Evolutionary conservation across 1,140 invertebrate species (phyloP).

Genomic region (Pogonomyrmex californicus): DNA sequence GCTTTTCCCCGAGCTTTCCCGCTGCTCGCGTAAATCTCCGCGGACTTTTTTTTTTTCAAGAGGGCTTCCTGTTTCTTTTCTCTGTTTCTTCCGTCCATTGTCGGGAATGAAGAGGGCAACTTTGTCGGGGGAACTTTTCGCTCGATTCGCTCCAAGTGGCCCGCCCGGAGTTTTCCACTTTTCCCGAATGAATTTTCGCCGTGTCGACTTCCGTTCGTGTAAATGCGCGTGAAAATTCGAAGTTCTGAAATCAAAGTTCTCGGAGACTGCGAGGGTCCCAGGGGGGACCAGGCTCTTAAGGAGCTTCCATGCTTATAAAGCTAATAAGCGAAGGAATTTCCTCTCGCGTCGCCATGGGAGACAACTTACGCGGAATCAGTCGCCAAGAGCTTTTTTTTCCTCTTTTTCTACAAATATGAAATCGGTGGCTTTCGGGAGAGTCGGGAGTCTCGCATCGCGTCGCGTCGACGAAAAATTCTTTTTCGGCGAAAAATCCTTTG

Average conservation of each 20-base stretch:
- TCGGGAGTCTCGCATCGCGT: background rate
- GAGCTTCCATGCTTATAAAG: background rate
- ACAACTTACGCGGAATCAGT: background rate
- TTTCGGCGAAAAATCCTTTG: too few species aligned
- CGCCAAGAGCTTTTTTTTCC: background rate
- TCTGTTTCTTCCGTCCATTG: conserved; percentile 46
- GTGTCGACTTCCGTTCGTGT: conserved; percentile 6
- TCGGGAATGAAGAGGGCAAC: conserved; percentile 26
- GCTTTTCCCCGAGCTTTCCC: conserved; percentile 18
- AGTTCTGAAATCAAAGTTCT: conserved; percentile 37
- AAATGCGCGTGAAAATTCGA: conserved; percentile 60
- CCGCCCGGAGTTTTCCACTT: conserved; percentile 24
- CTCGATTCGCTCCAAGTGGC: conserved; percentile 55
- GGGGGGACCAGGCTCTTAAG: background rate
- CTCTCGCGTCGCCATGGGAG: background rate
- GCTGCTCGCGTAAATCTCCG: conserved; percentile 51
- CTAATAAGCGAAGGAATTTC: background rate
- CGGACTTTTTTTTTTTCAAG: conserved; percentile 24
- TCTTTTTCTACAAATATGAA: background rate
- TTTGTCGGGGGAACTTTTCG: conserved; percentile 39
- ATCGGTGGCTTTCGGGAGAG: background rate
- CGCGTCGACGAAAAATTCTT: conserved; percentile 17
- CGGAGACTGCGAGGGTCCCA: background rate
- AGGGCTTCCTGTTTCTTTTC: conserved; percentile 45
- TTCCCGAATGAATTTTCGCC: conserved; percentile 45